These are phyloP conservation scores for Psylliodes chrysocephalus DNA, from an alignment of 2,888 invertebrate species.

Conservation along the genomic window DNA sequence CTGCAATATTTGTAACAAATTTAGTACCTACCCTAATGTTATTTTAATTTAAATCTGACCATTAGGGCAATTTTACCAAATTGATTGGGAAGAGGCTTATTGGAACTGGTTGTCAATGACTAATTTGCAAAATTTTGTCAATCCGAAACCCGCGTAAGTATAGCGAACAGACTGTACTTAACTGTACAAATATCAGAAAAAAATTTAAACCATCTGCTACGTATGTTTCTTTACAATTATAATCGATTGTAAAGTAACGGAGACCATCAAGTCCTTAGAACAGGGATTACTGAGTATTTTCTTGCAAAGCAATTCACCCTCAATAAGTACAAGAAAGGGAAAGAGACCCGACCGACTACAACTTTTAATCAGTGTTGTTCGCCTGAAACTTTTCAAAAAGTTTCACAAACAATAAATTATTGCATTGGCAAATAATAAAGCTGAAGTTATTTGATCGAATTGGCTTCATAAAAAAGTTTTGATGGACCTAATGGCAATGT, in stretches of 20 bases:
- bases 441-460: constrained; percentile 37
- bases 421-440: constrained; percentile 39
- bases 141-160: too few species aligned
- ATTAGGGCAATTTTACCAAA: too few species aligned
- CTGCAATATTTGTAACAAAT: too few species aligned
- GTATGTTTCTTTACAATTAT: not conserved
- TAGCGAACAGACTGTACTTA: too few species aligned
- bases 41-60: too few species aligned
- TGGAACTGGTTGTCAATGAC: too few species aligned
- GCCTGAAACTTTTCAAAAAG: constrained; percentile 33
- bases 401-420: constrained; percentile 41
- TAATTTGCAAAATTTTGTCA: too few species aligned
- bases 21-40: too few species aligned
- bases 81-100: too few species aligned
- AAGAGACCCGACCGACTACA: constrained; percentile 16
- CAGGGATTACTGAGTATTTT: constrained; percentile 36
- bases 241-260: constrained; percentile 8
- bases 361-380: constrained; percentile 43
- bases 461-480: constrained; percentile 37
- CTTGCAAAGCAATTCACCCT: constrained; percentile 26
- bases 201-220: not conserved
- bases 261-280: constrained; percentile 27
- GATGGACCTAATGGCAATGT: constrained; percentile 30
- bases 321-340: not conserved
- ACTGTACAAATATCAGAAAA: too few species aligned